phyloP scores from a whole-genome alignment of 2,888 invertebrate genomes.

The Mantis religiosa region DNA sequence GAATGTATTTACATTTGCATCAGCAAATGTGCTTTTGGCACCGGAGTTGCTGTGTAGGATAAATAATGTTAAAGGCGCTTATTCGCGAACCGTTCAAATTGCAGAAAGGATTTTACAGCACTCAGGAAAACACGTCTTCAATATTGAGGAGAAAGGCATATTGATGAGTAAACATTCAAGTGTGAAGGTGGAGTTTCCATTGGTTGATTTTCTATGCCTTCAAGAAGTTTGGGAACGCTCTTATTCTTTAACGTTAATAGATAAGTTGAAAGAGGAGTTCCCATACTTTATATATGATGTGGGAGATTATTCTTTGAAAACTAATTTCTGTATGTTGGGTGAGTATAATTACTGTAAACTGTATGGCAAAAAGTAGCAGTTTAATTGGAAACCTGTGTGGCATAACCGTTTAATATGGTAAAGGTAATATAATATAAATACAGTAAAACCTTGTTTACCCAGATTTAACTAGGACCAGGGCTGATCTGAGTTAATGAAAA shows the following conservation, averaged over 20 bases:
- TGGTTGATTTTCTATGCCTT: constrained; percentile 39
- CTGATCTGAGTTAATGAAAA: no score
- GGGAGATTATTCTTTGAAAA: constrained; percentile 35
- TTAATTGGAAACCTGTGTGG: no score
- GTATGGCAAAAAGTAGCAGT: no score
- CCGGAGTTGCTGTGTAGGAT: constrained; percentile 30
- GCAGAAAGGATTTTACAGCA: constrained; percentile 24
- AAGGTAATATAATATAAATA: no score
- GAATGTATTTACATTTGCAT: constrained; percentile 28
- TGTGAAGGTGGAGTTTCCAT: constrained; percentile 29
- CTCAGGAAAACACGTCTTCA: constrained; percentile 24
- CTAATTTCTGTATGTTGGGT: constrained; percentile 35
- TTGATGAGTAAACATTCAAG: constrained; percentile 11
- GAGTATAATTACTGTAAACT: not conserved
- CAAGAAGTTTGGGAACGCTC: constrained; percentile 42
- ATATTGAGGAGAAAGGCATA: constrained; percentile 5
- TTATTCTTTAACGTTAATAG: constrained; percentile 36
- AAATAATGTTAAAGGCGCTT: constrained; percentile 28
- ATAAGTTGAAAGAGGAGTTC: constrained; percentile 37
- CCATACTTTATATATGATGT: constrained; percentile 41
- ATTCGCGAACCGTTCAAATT: constrained; percentile 23
- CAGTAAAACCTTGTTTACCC: no score
- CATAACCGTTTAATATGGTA: no score
- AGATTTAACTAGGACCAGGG: no score
- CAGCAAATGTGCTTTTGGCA: constrained; percentile 31